Conservation (phyloP, 2,797 vertebrate genomes). For the Tapirus indicus region DNA sequence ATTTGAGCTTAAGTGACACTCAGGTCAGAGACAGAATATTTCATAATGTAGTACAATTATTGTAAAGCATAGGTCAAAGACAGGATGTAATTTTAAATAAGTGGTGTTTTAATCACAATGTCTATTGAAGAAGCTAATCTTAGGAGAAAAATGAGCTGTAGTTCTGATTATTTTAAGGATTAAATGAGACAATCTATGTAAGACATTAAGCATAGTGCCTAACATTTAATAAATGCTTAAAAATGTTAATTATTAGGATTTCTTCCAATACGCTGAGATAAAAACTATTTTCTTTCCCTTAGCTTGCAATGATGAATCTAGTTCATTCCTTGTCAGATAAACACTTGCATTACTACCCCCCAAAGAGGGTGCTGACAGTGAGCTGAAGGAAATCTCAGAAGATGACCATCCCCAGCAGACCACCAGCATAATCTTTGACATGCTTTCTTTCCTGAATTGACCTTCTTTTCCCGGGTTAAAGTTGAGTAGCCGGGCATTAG, state of each 20-base stretch:
- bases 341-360: constrained; percentile 83
- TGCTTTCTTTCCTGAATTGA: constrained; percentile 86
- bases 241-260: constrained; percentile 64
- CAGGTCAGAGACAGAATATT: constrained; percentile 26
- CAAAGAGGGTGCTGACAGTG: constrained; percentile 83
- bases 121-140: constrained; percentile 63
- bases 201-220: constrained; percentile 27
- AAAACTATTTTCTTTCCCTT: constrained; percentile 79
- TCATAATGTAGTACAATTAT: constrained; percentile 6
- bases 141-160: constrained; percentile 70
- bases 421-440: constrained; percentile 83
- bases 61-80: constrained; percentile 19
- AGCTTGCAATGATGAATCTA: constrained; percentile 82
- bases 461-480: constrained; percentile 87
- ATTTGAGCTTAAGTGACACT: constrained; percentile 43
- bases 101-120: constrained; percentile 59
- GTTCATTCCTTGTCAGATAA: constrained; percentile 79
- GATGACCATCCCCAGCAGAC: constrained; percentile 83
- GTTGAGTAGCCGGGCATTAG: constrained; percentile 85
- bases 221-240: constrained; percentile 46
- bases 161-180: constrained; percentile 71
- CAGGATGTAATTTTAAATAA: constrained; percentile 66
- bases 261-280: constrained; percentile 78
- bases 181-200: constrained; percentile 53
- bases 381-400: constrained; percentile 84